Base-by-base conservation (phyloP, 1,140 invertebrate genomes). In the Sitodiplosis mosellana region DNA sequence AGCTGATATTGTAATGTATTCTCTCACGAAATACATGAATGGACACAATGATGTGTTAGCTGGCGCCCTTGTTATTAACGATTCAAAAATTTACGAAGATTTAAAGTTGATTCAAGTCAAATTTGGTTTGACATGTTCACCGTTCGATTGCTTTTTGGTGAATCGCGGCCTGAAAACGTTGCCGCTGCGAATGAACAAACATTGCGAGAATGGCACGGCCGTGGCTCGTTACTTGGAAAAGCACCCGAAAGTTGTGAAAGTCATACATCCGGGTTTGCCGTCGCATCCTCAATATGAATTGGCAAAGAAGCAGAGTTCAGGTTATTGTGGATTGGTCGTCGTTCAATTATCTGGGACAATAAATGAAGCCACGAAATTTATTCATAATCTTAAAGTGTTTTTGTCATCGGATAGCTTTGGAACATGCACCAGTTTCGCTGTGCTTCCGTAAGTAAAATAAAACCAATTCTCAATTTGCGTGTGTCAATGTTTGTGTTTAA, bases 121-220 rank as follows among this genome's bases (percentile, higher is more conserved):
- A n/a, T 64, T 77, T 53, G 83, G 83, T 47, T 68, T 80, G 37
- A 73, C 87, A 19, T 83, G 86, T 36, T 87, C 84, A 0, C 82
- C 86, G 5, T 87, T 86, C 58, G 86, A 89, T 58, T 86, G 83
- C 56, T 80, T 69, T 55, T 57, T 87, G 50, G 79, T 85, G 0
- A 81, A 81, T 56, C 71, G 86, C 10, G 78, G 83, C 48, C 61
- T 90, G 20, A 87, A 87, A 64, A 90, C 86, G 3, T 60, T 87
- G n/a, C 70, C 76, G 53, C 46, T 86, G 3, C 63, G 85, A 50
- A 87, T 89, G 84, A 68, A 74, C 50, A 63, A 76, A 53, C 86
- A 89, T 55, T 76, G 77, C 73, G 70, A 72, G 52, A 86, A 80
- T 65, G 78, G 71, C 7, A 54, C 85, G 5, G 69, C 69, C 7